Conservation (phyloP, 2,888 invertebrate species). For the Neria commutata region DNA sequence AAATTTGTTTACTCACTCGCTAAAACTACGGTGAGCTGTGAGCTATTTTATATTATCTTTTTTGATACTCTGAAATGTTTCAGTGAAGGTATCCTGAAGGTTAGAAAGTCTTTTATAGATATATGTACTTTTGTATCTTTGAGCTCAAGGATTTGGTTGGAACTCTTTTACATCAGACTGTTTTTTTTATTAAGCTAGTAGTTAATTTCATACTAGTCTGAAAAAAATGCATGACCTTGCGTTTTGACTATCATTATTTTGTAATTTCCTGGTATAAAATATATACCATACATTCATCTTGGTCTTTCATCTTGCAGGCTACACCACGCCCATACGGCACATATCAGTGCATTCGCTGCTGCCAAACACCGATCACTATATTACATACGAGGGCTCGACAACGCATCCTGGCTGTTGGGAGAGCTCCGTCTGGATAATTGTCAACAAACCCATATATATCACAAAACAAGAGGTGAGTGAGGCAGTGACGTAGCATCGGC, state of each 20-base stretch:
- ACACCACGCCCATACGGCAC: constrained; percentile 81
- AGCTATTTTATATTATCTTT: too few species aligned
- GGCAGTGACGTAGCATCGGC: too few species aligned
- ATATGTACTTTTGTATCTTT: too few species aligned
- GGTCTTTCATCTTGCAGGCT: constrained; percentile 67
- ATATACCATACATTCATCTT: constrained; percentile 3
- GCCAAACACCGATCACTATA: constrained; percentile 91
- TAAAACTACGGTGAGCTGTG: too few species aligned
- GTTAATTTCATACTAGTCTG: too few species aligned
- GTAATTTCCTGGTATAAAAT: constrained; percentile 10
- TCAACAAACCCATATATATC: constrained; percentile 97
- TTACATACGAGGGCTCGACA: constrained; percentile 97
- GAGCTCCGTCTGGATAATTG: constrained; percentile 98
- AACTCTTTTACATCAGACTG: too few species aligned
- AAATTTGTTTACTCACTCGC: too few species aligned
- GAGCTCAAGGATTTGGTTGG: too few species aligned
- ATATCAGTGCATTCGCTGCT: constrained; percentile 84
- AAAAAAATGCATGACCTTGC: not conserved
- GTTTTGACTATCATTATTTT: constrained; percentile 6
- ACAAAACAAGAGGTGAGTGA: constrained; percentile 90
- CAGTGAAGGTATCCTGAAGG: too few species aligned
- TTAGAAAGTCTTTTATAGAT: too few species aligned
- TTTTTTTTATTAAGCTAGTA: too few species aligned
- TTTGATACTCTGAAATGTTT: too few species aligned
- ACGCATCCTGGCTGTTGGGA: constrained; percentile 99